Evolutionary conservation across 64 coral and sea anemone genomes (phyloP).

Genomic region (Acropora yongei): DNA sequence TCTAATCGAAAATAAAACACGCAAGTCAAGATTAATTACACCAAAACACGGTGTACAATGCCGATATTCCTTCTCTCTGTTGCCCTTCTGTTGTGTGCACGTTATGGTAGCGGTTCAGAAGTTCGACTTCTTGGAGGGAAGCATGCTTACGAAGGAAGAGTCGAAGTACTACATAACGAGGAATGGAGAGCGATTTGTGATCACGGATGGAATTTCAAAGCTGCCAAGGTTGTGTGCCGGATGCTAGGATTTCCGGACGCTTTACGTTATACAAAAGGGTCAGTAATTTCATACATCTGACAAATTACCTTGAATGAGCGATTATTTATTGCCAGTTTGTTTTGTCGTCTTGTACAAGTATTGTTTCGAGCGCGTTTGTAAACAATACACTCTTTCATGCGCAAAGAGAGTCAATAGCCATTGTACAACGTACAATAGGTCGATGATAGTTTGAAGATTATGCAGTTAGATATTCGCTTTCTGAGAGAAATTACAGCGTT

Average conservation of each 20-base stretch:
- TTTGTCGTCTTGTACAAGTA: too few species aligned
- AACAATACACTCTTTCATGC: too few species aligned
- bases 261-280: slow-evolving; percentile 67
- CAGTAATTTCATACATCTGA: neutral
- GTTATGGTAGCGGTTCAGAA: neutral
- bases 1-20: neutral
- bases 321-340: too few species aligned
- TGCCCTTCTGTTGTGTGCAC: neutral
- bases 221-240: slow-evolving; percentile 58
- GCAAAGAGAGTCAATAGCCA: too few species aligned
- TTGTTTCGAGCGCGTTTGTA: too few species aligned
- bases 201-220: slow-evolving; percentile 70
- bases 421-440: too few species aligned
- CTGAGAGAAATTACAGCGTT: too few species aligned
- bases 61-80: neutral
- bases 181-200: slow-evolving; percentile 78
- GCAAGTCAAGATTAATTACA: neutral
- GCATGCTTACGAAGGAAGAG: slow-evolving; percentile 57
- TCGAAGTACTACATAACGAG: slow-evolving; percentile 51
- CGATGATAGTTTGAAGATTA: too few species aligned
- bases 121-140: slow-evolving; percentile 68
- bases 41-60: neutral
- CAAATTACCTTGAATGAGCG: too few species aligned
- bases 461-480: too few species aligned
- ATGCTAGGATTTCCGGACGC: slow-evolving; percentile 73